Base-by-base conservation (phyloP, 2,113 vertebrate genomes). In the Ciconia boyciana region DNA sequence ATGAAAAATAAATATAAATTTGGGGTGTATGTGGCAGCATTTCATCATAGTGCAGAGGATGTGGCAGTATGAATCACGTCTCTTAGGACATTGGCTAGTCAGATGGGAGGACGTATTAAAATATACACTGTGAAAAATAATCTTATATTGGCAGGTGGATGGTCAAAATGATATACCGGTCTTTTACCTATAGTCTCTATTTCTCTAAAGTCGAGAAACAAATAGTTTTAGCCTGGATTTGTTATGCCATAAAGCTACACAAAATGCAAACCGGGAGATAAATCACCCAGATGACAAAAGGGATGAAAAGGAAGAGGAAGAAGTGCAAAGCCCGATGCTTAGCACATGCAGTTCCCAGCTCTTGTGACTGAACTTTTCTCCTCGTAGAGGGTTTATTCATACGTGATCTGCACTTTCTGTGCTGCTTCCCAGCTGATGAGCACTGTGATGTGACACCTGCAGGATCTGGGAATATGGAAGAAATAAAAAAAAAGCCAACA, bases 101-200 rank as follows among this genome's bases (percentile, higher is more conserved):
- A 89, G 83, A 54, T 58, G 86, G 34, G 68, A 94, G 70, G 83
- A 96, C 86, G 20, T 28, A 80, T 81, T 94, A 43, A 80, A 93
- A 88, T 36, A 57, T 4, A 49, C 16, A 15, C 62, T 9, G 13
- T 72, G 78, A 93, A 87, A 83, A 93, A 65, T 76, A n/a, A n/a
- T 66, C 61, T 75, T 69, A 2, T 76, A 74, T 80, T 93, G 89
- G 62, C 68, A 71, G 46, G 62, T 72, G 49, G 60, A 39, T 86
- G 62, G 58, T 60, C 20, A 16, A 48, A 69, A 44, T 90, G 92
- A 75, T 87, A 5, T 36, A 78, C 4, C 1, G 7, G 6, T 72
- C 28, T 62, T 94, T 96, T 76, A 87, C 29, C 82, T 92, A 9
- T 54, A 18, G 24, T 54, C n/a, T 52, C 29, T 55, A 3, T 75